A percentile compares a stretch with the other conserved stretches of the same genome.
These are phyloP conservation scores for Petrosia ficiformis DNA, from an alignment of 37 sponge, comb jelly and placozoan species.

Conservation along the genomic window DNA sequence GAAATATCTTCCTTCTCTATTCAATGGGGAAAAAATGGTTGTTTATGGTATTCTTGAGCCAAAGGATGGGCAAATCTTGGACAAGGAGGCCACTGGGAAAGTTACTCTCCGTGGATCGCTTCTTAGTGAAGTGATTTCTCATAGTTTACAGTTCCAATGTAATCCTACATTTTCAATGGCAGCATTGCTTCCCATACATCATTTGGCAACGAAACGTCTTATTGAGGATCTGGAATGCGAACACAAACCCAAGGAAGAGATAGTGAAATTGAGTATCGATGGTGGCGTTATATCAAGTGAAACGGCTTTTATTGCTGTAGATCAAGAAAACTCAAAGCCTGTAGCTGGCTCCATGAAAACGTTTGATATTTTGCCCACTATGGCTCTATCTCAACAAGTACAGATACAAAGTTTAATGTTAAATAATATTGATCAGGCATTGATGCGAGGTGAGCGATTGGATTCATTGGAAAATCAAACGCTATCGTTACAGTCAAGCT, in stretches of 20 bases:
- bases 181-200: conserved; percentile 57
- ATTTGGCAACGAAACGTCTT: conserved; percentile 56
- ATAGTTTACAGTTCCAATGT: not conserved
- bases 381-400: not conserved
- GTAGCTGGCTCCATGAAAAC: conserved; percentile 19
- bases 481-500: not conserved
- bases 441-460: not conserved
- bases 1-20: conserved; percentile 40
- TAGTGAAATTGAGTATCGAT: conserved; percentile 56
- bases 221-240: not conserved
- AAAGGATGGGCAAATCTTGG: not conserved
- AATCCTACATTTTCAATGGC: not conserved
- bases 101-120: conserved; percentile 1
- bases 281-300: conserved; percentile 43
- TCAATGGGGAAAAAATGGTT: conserved; percentile 61
- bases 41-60: conserved; percentile 56
- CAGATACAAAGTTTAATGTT: not conserved
- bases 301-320: conserved; percentile 67
- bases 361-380: not conserved
- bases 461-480: not conserved
- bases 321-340: conserved; percentile 28
- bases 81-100: conserved; percentile 1
- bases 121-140: not conserved
- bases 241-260: conserved; percentile 25
- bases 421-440: not conserved